Conservation (phyloP, 1,140 invertebrate species). For the Zaprionus ghesquierei region DNA sequence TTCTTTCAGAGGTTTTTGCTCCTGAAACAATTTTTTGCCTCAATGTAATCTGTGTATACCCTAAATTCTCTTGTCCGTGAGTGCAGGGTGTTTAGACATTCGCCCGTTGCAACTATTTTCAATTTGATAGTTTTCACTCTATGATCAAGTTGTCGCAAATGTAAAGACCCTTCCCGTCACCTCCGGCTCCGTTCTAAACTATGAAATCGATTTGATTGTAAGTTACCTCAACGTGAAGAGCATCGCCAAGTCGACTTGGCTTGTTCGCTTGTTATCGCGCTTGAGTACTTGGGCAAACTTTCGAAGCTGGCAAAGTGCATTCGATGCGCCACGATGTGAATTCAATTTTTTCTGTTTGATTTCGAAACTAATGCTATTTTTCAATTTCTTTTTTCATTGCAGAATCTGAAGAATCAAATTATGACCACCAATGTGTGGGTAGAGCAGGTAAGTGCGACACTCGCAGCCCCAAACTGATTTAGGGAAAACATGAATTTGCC, state of each 20-base stretch:
- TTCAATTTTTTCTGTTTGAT: slow-evolving; percentile 31
- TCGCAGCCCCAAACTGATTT: slow-evolving; percentile 4
- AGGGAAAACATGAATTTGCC: slow-evolving; percentile 66
- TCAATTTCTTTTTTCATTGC: slow-evolving; percentile 84
- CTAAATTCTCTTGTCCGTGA: too few species aligned
- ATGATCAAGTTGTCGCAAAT: slow-evolving; percentile 38
- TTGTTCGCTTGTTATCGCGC: neutral
- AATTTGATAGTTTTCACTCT: slow-evolving; percentile 53
- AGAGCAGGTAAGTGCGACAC: slow-evolving; percentile 90
- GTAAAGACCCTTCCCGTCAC: neutral
- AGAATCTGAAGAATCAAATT: slow-evolving; percentile 98
- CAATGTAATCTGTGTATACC: neutral
- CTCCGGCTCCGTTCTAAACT: neutral
- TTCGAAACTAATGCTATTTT: slow-evolving; percentile 31
- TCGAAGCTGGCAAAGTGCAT: neutral
- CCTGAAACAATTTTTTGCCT: neutral
- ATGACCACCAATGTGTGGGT: slow-evolving; percentile 99
- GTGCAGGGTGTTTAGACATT: slow-evolving; percentile 20
- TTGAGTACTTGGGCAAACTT: neutral
- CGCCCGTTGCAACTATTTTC: slow-evolving; percentile 42
- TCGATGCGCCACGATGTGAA: slow-evolving; percentile 1
- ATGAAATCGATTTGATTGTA: neutral
- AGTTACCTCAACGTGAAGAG: neutral
- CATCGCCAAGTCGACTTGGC: neutral
- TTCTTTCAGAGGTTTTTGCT: too few species aligned